Percentiles rank a stretch among this genome's conserved stretches.
phyloP scores from a whole-genome alignment of 92 coral and sea anemone species.

The Scolanthus callimorphus region DNA sequence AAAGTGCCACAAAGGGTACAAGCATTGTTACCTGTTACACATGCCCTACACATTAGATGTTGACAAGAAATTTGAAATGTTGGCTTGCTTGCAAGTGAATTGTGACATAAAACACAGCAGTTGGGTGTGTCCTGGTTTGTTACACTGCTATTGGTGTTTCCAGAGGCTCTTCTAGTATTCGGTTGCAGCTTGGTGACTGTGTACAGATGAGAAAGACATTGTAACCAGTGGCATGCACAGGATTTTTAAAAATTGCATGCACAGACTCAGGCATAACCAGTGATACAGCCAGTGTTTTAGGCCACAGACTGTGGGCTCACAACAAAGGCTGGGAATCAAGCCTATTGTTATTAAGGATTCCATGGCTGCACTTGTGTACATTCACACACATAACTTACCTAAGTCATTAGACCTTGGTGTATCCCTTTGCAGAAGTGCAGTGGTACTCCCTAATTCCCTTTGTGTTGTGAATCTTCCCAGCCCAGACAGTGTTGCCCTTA shows the following conservation, averaged over 20 bases:
- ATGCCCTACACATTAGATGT: conserved; percentile 76
- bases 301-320: too few species aligned
- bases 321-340: too few species aligned
- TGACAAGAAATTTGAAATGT: conserved; percentile 73
- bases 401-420: too few species aligned
- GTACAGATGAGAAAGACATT: neutral
- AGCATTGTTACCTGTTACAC: conserved; percentile 34
- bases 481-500: conserved; percentile 63
- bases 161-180: neutral
- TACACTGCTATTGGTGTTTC: neutral
- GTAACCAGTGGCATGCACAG: too few species aligned
- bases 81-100: conserved; percentile 10
- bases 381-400: too few species aligned
- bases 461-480: neutral
- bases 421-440: too few species aligned
- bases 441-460: neutral
- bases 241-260: too few species aligned
- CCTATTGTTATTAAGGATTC: too few species aligned
- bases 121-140: too few species aligned
- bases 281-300: too few species aligned
- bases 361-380: too few species aligned
- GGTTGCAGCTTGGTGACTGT: neutral
- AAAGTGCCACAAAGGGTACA: conserved; percentile 44
- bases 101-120: conserved; percentile 38
- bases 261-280: too few species aligned